A percentile compares a stretch with the other conserved stretches of the same genome.
Conservation (phyloP, 2,113 vertebrate genomes). For the Bombycilla garrulus region DNA sequence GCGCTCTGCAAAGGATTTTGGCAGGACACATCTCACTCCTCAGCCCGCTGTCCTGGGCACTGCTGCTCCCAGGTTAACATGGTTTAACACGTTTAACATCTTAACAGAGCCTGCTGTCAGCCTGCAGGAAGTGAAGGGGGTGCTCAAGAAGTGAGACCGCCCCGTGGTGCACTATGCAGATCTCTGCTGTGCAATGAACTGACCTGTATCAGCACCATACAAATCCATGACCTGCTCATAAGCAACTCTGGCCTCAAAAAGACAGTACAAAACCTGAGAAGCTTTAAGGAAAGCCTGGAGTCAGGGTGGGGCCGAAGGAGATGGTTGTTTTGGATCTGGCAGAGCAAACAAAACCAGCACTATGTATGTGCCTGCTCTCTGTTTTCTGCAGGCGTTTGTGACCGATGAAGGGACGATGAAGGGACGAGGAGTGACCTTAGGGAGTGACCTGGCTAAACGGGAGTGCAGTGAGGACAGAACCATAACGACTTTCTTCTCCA, state of each 20-base stretch:
- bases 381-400: background rate
- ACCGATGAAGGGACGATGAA: background rate
- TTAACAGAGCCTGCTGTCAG: background rate
- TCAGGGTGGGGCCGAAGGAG: background rate
- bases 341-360: background rate
- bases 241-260: background rate
- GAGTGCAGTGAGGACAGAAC: background rate
- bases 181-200: background rate
- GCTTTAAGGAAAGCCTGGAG: background rate
- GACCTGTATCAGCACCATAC: background rate
- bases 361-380: background rate
- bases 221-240: background rate
- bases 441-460: background rate
- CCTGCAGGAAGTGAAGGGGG: background rate
- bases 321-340: background rate
- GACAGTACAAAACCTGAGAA: background rate
- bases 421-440: background rate
- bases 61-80: fast-evolving
- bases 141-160: background rate
- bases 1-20: background rate
- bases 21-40: background rate
- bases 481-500: background rate
- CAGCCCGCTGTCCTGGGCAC: fast-evolving
- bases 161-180: fast-evolving
- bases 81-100: too few species aligned